Base-by-base conservation (phyloP, 2,113 vertebrate species). In the Caretta caretta region DNA sequence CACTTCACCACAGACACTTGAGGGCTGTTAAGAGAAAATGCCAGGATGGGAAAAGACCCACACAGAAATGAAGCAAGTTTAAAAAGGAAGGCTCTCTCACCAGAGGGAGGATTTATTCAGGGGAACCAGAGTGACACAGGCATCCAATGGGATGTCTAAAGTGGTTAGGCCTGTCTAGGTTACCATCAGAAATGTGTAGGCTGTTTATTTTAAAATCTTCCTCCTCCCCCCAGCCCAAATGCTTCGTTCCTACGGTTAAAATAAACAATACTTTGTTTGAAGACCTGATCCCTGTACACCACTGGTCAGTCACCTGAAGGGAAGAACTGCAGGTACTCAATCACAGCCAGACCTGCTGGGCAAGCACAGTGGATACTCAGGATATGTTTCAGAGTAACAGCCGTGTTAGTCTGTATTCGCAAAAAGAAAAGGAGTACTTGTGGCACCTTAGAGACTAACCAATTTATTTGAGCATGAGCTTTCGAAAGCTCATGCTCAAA, bases 1-100 rank as follows among this genome's bases (percentile, higher is more conserved):
- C 27, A 31, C 19, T 94, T 90, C 96, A 93, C 82, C 50, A 76
- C 31, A 83, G 85, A 9, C 51, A 46, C 75, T 86, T 90, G 76
- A 72, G n/a, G 10, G 0, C 80, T 5, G 46, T 89, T 80, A 35
- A 96, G 93, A 62, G 69, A 42, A 20, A 86, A 0, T 87, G 54
- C n/a, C 59, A 87, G 49, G 78, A 92, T 84, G 22, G 24, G 35
- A 20, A 92, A 94, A 89, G 89, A 8, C 17, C 49, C 56, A 6
- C 35, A 6, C 4, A 84, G 83, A 89, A 90, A 46, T 50, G 50
- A 13, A 50, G 53, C 88, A 38, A 25, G 87, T 86, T 84, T 92
- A 84, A 42, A 91, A 96, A 46, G 31, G n/a, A 94, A 84, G 83
- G 35, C 22, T 86, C 1, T 69, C 31, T 54, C 81, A 8, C 27